Percentiles rank a stretch among this genome's conserved stretches.
Evolutionary conservation across 1,140 invertebrate species (phyloP).

Genomic region (Lethrus apterus): DNA sequence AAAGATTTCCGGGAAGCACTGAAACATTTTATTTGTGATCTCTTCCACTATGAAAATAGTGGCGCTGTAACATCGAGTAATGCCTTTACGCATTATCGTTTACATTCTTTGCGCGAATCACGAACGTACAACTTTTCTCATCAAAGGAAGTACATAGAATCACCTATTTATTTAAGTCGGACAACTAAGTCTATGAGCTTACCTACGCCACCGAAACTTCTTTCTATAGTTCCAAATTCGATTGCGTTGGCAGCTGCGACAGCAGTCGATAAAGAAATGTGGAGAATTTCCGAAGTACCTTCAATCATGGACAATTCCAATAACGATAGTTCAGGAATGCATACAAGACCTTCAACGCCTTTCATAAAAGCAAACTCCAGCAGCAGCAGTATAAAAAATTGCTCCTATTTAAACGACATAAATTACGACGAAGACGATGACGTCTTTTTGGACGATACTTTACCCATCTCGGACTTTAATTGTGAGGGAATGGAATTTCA

Average conservation of each 20-base stretch:
- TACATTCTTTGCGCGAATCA: slow-evolving; percentile 3
- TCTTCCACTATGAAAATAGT: too few relatives aligned
- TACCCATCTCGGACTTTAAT: background rate
- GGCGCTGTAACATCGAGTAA: too few relatives aligned
- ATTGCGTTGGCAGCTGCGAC: slow-evolving; percentile 31
- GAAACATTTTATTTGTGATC: slow-evolving; percentile 53
- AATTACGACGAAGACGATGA: slow-evolving; percentile 27
- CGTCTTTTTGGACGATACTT: slow-evolving; percentile 20
- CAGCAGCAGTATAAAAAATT: background rate
- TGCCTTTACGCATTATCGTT: background rate
- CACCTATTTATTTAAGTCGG: slow-evolving; percentile 40
- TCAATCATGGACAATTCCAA: background rate
- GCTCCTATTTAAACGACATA: slow-evolving; percentile 10
- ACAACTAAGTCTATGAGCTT: slow-evolving; percentile 25
- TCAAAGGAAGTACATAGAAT: slow-evolving; percentile 29
- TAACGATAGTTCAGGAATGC: slow-evolving; percentile 2
- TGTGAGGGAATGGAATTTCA: background rate
- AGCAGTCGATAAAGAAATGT: slow-evolving; percentile 39
- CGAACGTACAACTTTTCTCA: background rate
- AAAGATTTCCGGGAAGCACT: slow-evolving; percentile 74
- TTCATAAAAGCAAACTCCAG: background rate
- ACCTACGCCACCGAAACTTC: background rate
- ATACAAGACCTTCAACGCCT: background rate
- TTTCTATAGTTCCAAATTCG: slow-evolving; percentile 12
- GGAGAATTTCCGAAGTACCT: slow-evolving; percentile 39